Evolutionary conservation across 2,113 vertebrate species (phyloP).

Genomic region (Meleagris gallopavo): DNA sequence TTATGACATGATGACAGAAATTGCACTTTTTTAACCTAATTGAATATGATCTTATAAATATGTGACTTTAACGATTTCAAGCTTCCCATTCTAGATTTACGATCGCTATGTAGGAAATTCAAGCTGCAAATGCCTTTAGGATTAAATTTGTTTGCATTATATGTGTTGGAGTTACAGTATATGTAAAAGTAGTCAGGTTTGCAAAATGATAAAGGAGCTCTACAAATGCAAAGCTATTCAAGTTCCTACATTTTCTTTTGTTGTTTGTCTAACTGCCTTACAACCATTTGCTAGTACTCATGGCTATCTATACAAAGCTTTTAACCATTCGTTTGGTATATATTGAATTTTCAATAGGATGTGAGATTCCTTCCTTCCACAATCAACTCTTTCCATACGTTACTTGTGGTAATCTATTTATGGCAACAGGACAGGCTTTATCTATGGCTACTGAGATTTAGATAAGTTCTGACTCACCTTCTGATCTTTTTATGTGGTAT

Average conservation of each 20-base stretch:
- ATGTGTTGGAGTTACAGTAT: neutral
- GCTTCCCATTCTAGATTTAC: conserved; percentile 78
- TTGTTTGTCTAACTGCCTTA: neutral
- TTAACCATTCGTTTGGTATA: neutral
- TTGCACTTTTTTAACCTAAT: conserved; percentile 96
- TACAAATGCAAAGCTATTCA: neutral
- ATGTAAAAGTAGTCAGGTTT: neutral
- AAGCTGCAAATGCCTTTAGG: conserved; percentile 59
- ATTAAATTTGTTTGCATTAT: conserved; percentile 6
- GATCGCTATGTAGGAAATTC: conserved; percentile 31
- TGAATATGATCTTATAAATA: conserved; percentile 91
- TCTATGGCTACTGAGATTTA: conserved; percentile 2
- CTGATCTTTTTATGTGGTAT: neutral
- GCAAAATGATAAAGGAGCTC: neutral
- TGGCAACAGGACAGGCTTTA: neutral
- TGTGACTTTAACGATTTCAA: conserved; percentile 89
- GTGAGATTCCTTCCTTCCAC: neutral
- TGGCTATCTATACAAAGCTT: neutral
- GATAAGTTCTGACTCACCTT: conserved; percentile 49
- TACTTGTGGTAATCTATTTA: conserved; percentile 17
- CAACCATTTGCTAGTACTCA: neutral
- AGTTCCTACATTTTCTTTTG: neutral
- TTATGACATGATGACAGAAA: conserved; percentile 99
- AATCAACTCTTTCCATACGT: neutral
- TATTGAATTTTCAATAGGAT: neutral